Evolutionary conservation across 2,113 vertebrate genomes (phyloP), one percentile per base, ranked within the genome.

Genomic region (Ammodramus savannarum): DNA sequence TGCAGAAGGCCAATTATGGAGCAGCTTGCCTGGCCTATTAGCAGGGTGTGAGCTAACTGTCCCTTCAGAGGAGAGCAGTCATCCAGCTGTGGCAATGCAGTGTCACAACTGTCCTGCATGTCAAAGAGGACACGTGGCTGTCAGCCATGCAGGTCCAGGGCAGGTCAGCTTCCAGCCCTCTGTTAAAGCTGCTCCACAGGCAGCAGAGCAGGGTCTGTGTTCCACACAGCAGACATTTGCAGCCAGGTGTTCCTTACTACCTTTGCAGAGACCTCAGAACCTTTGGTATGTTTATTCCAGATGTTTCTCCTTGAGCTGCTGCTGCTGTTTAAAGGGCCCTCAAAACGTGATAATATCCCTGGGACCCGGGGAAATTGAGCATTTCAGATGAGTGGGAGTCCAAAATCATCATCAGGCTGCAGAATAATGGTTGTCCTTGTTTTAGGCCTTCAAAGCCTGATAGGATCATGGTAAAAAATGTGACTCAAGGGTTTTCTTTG

Each of bases 1-100:
- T 84, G 86, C 86, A 71, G 39, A 55, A 84, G 43, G 81, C 63
- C 86, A 67, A n/a, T 93, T 93, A 79, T 29, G 69, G 89, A 92
- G 17, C 1, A 0, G 44, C 38, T 92, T 93, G 76, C 75, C 62
- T 84, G 83, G 26, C 14, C 80, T 80, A 25, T 83, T 86, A 92
- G 41, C 76, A 88, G 73, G 72, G 31, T 31, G 10, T 23, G 72
- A 93, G 39, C 46, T 71, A 59, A 85, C 26, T 34, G 32, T 80
- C 44, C 27, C 61, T 36, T 61, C 5, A 1, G 72, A 41, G 55
- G 51, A 67, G 87, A 51, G 34, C 2, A 1, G 19, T 27, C 25
- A 9, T 6, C 3, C 19, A 68, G 36, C 32, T 32, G 72, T 29
- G 25, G 11, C 44, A 76, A 17, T 32, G 26, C 44, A 25, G 16